A percentile compares a stretch with the other conserved stretches of the same genome.
Evolutionary conservation across 1,140 invertebrate species (phyloP).

Genomic region (Tetramorium parvispinum): DNA sequence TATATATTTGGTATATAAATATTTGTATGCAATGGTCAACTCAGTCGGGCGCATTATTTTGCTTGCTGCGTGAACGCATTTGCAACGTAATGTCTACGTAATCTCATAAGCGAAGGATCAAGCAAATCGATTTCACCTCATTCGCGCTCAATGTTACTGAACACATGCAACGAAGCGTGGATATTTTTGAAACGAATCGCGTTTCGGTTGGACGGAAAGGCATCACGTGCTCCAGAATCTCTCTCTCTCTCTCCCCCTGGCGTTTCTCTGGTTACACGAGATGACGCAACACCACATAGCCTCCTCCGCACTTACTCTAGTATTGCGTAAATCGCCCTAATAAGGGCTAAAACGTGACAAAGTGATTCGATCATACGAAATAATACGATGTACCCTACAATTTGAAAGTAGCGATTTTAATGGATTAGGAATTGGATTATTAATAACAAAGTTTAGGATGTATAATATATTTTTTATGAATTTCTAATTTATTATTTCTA

Average conservation of each 20-base stretch:
- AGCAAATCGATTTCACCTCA: constrained; percentile 37
- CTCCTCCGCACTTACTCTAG: constrained; percentile 20
- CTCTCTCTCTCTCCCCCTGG: not conserved
- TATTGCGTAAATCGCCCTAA: not conserved
- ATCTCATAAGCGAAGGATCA: not conserved
- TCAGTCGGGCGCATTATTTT: not conserved
- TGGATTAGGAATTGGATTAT: not conserved
- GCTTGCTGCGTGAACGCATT: not conserved
- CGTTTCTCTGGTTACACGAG: constrained; percentile 48
- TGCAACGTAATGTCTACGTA: not conserved
- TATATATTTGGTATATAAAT: not conserved
- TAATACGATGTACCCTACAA: not conserved
- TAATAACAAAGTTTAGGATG: not conserved
- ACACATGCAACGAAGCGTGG: not conserved
- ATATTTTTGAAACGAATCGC: constrained; percentile 49
- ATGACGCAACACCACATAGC: constrained; percentile 41
- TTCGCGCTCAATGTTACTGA: constrained; percentile 39
- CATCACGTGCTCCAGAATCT: constrained; percentile 37
- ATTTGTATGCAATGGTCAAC: not conserved
- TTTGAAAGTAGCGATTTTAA: not conserved
- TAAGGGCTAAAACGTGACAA: not conserved
- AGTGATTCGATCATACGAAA: not conserved
- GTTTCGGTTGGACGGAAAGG: not conserved
- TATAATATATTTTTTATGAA: not conserved
- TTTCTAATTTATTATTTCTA: not conserved